Conservation (phyloP, 2,888 invertebrate species). For the Leucophora obtusa region DNA sequence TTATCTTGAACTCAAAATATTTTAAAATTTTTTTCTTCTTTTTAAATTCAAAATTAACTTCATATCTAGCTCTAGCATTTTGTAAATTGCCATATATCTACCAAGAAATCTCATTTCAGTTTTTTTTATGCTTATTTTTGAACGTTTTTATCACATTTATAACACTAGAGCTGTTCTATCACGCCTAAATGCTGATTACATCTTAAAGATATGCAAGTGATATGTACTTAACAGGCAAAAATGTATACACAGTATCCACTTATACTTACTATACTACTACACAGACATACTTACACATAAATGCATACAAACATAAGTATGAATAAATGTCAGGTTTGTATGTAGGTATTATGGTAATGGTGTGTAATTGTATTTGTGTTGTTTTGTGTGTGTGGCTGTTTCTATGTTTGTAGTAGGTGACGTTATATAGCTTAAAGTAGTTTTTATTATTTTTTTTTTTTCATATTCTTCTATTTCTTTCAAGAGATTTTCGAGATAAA, state of each 20-base stretch:
- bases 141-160: slow-evolving; percentile 50
- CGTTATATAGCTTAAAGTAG: slow-evolving; percentile 47
- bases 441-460: slow-evolving; percentile 5
- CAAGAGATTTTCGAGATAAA: slow-evolving; percentile 55
- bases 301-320: too few species aligned
- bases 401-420: slow-evolving; percentile 36
- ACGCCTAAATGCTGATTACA: slow-evolving; percentile 63
- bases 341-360: background rate
- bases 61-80: background rate
- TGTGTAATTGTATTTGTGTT: background rate
- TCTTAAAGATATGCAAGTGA: slow-evolving; percentile 64
- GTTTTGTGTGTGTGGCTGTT: background rate
- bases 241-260: background rate
- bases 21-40: background rate
- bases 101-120: slow-evolving; percentile 32
- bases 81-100: slow-evolving; percentile 40
- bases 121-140: background rate
- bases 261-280: background rate
- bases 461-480: slow-evolving; percentile 6
- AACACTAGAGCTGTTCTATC: slow-evolving; percentile 64
- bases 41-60: background rate
- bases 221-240: slow-evolving; percentile 50
- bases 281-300: background rate
- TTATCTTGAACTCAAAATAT: background rate
- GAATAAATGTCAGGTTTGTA: too few species aligned